Conservation (phyloP, 2,113 vertebrate species). For the Shinisaurus crocodilurus region DNA sequence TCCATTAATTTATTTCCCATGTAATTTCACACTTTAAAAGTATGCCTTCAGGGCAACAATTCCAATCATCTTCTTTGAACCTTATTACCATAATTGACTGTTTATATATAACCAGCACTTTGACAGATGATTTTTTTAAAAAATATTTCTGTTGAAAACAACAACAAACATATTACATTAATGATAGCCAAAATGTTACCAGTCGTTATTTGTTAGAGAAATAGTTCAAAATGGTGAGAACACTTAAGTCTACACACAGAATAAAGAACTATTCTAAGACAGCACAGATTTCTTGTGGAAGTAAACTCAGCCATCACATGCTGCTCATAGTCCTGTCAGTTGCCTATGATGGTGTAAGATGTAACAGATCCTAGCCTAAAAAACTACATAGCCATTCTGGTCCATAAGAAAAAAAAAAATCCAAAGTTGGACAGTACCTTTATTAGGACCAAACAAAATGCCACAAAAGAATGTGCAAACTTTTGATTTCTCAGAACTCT, state of each 20-base stretch:
- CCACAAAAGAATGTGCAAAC: too few species aligned
- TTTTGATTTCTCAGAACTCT: too few species aligned
- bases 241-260: background rate
- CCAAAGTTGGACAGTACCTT: too few species aligned
- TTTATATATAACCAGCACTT: conserved; percentile 72
- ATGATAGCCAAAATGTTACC: conserved; percentile 31
- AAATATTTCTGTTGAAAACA: conserved; percentile 51
- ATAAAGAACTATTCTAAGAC: background rate
- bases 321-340: background rate
- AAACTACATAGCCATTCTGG: too few species aligned
- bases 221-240: background rate
- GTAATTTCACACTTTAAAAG: conserved; percentile 69
- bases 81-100: conserved; percentile 84
- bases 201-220: conserved; percentile 22
- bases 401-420: too few species aligned
- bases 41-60: conserved; percentile 71
- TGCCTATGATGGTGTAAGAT: background rate
- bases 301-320: background rate
- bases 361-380: background rate
- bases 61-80: conserved; percentile 73
- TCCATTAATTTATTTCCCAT: conserved; percentile 55
- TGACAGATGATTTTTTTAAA: conserved; percentile 71
- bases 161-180: conserved; percentile 19
- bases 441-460: too few species aligned
- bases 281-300: background rate